Evolutionary conservation across 1,140 invertebrate genomes (phyloP), one percentile per base, ranked within the genome.

Genomic region (Bombus sibiricus): DNA sequence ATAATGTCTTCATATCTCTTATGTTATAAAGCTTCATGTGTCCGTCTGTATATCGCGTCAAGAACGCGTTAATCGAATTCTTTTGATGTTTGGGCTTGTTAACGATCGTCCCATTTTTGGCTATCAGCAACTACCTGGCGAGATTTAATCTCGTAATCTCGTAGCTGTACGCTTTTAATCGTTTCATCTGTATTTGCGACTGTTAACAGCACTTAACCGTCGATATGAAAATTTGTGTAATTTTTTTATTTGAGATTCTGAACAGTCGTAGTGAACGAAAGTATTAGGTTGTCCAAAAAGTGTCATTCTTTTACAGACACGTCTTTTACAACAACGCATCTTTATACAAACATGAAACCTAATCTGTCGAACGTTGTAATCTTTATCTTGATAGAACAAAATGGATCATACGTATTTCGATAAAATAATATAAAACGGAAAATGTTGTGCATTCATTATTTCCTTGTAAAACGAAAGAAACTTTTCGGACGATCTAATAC

Each of bases 41-140:
- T 8, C 13, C 32, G 2, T 10, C 41, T 62, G 59, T 28, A 62
- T 12, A 28, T 62, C 62, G 62, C 68, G 47, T 47, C 47, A 18
- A 18, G 15, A 1, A 5, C 15, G 47, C 41, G 62, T 83, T 76
- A 76, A 83, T 76, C 66, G 43, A 57, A 73, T 69, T 73, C 5
- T 18, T 43, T 53, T 22, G 47, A 53, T 43, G 62, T 83, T 76
- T 69, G 81, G n/a, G 43, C 32, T 76, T 83, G 34, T 75, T 76
- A 68, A 76, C 41, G 62, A 76, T 76, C 73, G 62, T 53, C 34
- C 43, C n/a, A 66, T 53, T 68, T 75, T 34, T 43, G 43, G 5
- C 32, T 5, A 12, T 53, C 18, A 18, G 18, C 18, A 53, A 53
- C 18, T 22, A 22, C 28, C n/a, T 62, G 10, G 22, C 12, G 39